Evolutionary conservation across 2,888 invertebrate species (phyloP).

Genomic region (Rhimphoctona megacephalus): DNA sequence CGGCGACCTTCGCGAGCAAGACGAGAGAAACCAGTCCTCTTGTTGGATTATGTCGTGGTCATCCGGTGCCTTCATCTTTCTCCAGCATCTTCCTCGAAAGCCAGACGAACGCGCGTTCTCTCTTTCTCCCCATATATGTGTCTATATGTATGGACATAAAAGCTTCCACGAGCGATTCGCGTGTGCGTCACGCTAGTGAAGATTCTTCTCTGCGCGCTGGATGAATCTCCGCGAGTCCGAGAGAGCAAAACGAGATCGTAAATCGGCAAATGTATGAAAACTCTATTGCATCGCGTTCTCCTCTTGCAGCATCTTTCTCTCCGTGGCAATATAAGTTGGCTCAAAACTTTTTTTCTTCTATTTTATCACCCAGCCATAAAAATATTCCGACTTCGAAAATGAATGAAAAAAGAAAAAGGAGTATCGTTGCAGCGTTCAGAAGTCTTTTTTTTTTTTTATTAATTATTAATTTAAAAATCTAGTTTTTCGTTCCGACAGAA

Average conservation of each 20-base stretch:
- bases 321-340: not conserved
- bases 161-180: conserved; percentile 42
- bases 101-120: not conserved
- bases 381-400: not conserved
- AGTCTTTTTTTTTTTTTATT: not conserved
- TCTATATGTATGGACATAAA: not conserved
- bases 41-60: conserved; percentile 58
- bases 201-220: conserved; percentile 43
- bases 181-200: conserved; percentile 62
- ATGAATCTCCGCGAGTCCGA: conserved; percentile 24
- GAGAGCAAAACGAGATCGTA: conserved; percentile 41
- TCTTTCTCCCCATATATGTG: not conserved
- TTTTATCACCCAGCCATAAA: not conserved
- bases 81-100: conserved; percentile 27
- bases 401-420: not conserved
- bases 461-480: not conserved
- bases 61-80: conserved; percentile 48
- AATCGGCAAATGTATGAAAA: conserved; percentile 54
- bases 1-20: conserved; percentile 60
- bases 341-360: not conserved
- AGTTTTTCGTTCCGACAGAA: not conserved
- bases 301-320: not conserved
- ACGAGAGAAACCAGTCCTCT: conserved; percentile 65
- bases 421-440: no score
- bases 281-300: not conserved